Conservation (phyloP, 2,888 invertebrate genomes). For the Troides oblongomaculatus region DNA sequence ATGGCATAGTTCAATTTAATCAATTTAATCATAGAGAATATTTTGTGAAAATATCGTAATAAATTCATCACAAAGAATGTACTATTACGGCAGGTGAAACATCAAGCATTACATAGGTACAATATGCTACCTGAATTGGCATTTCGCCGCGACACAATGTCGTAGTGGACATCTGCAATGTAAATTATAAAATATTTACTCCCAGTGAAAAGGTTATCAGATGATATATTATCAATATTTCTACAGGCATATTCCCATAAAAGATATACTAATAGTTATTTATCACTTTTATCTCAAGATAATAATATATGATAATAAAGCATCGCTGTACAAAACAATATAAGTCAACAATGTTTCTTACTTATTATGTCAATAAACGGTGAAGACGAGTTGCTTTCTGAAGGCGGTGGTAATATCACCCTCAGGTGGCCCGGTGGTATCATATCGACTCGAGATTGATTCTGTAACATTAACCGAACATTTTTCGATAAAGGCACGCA, state of each 20-base stretch:
- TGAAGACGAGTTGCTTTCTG: slow-evolving; percentile 59
- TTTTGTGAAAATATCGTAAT: not conserved
- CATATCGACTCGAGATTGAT: slow-evolving; percentile 57
- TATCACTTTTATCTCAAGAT: not conserved
- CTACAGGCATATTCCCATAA: not conserved
- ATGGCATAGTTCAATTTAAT: slow-evolving; percentile 1
- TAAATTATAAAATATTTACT: not conserved
- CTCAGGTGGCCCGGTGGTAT: slow-evolving; percentile 61
- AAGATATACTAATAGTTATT: not conserved
- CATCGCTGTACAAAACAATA: slow-evolving; percentile 10
- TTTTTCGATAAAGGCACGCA: slow-evolving; percentile 42
- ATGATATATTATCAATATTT: not conserved
- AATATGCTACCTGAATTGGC: slow-evolving; percentile 17
- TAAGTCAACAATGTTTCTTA: slow-evolving; percentile 40
- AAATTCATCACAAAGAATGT: not conserved
- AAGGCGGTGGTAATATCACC: slow-evolving; percentile 62
- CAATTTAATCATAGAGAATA: not conserved
- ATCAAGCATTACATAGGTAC: slow-evolving; percentile 12
- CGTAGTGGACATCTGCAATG: not conserved
- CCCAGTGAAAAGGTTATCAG: not conserved
- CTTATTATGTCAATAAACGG: slow-evolving; percentile 62
- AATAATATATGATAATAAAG: not conserved
- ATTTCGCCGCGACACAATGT: slow-evolving; percentile 6
- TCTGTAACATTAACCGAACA: slow-evolving; percentile 57
- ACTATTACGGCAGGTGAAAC: not conserved